Percentiles rank a stretch among this genome's conserved stretches.
These are phyloP conservation scores for Geotrypetes seraphini DNA, from an alignment of 2,797 vertebrate species.

Conservation along the genomic window DNA sequence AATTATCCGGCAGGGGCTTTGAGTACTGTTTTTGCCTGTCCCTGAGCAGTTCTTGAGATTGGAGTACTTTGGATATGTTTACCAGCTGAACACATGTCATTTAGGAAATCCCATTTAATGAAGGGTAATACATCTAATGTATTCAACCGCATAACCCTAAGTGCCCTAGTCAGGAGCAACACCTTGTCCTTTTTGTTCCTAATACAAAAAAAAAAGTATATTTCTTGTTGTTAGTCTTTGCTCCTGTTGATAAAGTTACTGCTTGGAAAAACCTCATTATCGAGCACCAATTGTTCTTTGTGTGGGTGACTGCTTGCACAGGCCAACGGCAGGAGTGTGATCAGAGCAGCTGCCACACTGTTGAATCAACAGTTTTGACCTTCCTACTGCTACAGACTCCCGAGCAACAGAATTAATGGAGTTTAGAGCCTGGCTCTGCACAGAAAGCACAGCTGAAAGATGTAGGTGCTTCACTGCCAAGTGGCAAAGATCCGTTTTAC, in stretches of 20 bases:
- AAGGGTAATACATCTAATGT: too few species aligned
- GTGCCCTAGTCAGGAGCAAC: too few species aligned
- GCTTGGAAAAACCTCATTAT: background rate
- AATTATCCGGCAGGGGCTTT: too few species aligned
- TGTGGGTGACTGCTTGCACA: background rate
- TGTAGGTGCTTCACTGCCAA: too few species aligned
- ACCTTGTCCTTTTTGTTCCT: constrained; percentile 3
- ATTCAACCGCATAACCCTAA: too few species aligned
- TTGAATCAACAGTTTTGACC: background rate
- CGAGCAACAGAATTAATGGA: background rate
- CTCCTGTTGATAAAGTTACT: background rate
- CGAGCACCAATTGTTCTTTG: background rate
- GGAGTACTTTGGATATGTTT: too few species aligned
- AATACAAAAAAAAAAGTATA: constrained; percentile 2
- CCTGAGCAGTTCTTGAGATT: too few species aligned
- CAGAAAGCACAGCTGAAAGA: background rate
- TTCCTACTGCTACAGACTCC: constrained; percentile 1
- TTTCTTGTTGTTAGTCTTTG: constrained; percentile 7
- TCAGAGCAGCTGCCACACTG: rapidly evolving
- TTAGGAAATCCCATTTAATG: too few species aligned
- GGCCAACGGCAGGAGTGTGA: background rate
- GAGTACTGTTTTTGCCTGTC: too few species aligned
- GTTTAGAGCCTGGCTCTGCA: too few species aligned
- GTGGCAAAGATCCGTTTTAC: too few species aligned
- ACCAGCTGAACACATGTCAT: too few species aligned